Evolutionary conservation across 2,113 vertebrate genomes (phyloP), one percentile per base, ranked within the genome.

Genomic region (Diadophis punctatus): DNA sequence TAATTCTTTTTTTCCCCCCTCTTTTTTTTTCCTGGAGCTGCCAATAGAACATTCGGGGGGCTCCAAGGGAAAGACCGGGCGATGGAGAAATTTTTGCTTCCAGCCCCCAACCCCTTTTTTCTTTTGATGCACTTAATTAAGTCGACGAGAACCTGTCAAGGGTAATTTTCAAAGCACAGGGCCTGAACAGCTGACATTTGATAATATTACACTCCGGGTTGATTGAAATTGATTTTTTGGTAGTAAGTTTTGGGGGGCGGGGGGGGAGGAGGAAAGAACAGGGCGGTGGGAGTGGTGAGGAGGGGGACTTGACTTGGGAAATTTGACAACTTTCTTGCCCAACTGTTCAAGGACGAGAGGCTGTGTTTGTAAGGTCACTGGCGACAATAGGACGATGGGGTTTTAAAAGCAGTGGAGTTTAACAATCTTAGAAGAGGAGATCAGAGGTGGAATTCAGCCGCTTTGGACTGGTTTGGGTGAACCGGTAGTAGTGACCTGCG

Each of bases 151-250:
- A 98, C 98, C 99, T 99, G 99, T 99, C 99, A 99, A 98, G 98
- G 98, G 99, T 99, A 98, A 99, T 99, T 99, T 99, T 99, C 97
- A 96, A 98, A 98, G 98, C 98, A 96, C 97, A 97, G 97, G 97
- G 98, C 98, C 98, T 97, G 97, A 96, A 98, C 97, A 98, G 98
- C 98, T 99, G 99, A 99, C 99, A 99, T 99, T 99, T 99, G 99
- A 99, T 99, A 99, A 99, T 99, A 99, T 99, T 99, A 98, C 98
- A 98, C 98, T 98, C 98, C 97, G 97, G 97, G 98, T 98, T 99
- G 99, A 99, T 99, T 99, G 98, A 99, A 99, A 99, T 99, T 99
- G 99, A 99, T 99, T 99, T 97, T 97, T 95, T 94, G 11, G 74
- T 90, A 52, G 92, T 58, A 86, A 90, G 88, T 80, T 86, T 93